These are phyloP conservation scores for Papilio demoleus DNA, from an alignment of 2,888 invertebrate genomes.

Conservation along the genomic window DNA sequence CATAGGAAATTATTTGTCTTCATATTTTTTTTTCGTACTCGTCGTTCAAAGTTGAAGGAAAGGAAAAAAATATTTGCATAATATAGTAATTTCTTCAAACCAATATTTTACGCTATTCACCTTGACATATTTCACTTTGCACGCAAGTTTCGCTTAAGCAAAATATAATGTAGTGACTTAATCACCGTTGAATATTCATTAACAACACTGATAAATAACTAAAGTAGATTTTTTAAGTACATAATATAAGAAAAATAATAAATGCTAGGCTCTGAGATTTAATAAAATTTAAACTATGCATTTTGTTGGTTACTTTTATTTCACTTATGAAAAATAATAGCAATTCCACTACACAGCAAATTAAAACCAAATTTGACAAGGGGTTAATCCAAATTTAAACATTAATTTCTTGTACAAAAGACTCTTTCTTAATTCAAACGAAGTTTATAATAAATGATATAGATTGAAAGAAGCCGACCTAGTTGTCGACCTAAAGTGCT, in stretches of 20 bases:
- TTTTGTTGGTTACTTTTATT: no score
- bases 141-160: slow-evolving; percentile 28
- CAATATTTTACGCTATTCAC: slow-evolving; percentile 24
- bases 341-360: no score
- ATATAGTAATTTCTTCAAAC: slow-evolving; percentile 25
- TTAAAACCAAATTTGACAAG: no score
- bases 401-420: background rate
- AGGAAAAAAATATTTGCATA: slow-evolving; percentile 28
- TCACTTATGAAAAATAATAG: no score
- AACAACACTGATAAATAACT: background rate
- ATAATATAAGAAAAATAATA: no score
- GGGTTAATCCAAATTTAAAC: background rate
- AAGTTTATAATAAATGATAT: slow-evolving; percentile 2
- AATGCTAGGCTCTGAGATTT: no score
- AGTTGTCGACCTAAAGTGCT: slow-evolving; percentile 27
- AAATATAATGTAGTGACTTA: slow-evolving; percentile 7
- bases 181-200: slow-evolving; percentile 1
- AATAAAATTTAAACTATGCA: no score
- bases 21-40: no score
- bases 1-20: no score
- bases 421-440: background rate
- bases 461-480: slow-evolving; percentile 20
- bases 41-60: no score
- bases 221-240: no score
- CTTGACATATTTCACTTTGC: slow-evolving; percentile 19